Evolutionary conservation across 2,888 invertebrate genomes (phyloP).

Genomic region (Perizoma flavofasciatum): DNA sequence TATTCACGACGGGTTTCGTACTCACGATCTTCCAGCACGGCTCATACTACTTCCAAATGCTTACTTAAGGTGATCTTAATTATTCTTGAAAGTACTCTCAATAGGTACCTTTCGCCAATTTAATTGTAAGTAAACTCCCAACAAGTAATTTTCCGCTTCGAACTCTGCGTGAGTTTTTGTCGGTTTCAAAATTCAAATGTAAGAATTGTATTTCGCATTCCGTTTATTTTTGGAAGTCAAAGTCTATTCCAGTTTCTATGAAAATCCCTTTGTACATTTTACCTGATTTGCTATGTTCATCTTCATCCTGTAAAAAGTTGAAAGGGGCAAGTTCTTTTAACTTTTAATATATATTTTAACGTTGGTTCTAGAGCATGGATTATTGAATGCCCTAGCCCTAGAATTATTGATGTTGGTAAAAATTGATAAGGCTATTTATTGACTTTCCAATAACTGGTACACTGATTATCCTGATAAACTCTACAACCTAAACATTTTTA

Average conservation of each 20-base stretch:
- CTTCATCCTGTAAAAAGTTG: no score
- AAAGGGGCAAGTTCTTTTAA: no score
- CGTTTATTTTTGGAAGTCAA: constrained; percentile 29
- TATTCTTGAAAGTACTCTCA: constrained; percentile 1
- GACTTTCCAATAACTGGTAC: no score
- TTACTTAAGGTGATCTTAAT: constrained; percentile 1
- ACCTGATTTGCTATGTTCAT: background rate
- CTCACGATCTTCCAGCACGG: no score
- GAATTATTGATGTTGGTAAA: no score
- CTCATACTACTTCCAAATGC: background rate
- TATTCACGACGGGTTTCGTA: no score
- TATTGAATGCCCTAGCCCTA: no score
- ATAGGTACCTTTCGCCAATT: constrained; percentile 29
- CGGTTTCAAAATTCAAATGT: constrained; percentile 24
- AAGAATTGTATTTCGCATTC: constrained; percentile 20
- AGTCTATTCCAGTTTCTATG: constrained; percentile 25
- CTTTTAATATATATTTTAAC: no score
- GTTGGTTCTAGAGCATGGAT: no score
- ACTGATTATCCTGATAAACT: no score
- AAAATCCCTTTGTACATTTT: constrained; percentile 8
- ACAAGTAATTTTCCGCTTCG: constrained; percentile 37
- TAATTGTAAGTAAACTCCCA: constrained; percentile 30
- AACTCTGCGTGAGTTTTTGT: constrained; percentile 22
- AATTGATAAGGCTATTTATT: no score
- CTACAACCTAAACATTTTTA: no score